These are phyloP conservation scores for Beroe ovata DNA, from an alignment of 37 sponge, comb jelly and placozoan genomes.

Conservation along the genomic window DNA sequence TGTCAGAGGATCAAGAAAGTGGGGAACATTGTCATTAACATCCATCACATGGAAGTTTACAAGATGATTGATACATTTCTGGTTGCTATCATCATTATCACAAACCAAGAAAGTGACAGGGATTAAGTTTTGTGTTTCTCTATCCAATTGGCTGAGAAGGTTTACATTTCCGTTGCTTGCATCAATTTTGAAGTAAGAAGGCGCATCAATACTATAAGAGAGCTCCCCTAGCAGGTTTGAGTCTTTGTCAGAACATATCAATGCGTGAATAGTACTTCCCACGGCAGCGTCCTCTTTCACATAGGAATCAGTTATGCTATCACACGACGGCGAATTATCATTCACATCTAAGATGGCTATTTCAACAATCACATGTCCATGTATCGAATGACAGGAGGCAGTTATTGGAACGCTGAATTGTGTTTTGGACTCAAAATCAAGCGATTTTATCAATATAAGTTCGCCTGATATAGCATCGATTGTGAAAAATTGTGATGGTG, in stretches of 20 bases:
- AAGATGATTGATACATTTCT: neutral
- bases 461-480: neutral
- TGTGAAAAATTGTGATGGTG: neutral
- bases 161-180: neutral
- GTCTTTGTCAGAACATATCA: neutral
- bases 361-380: constrained; percentile 10
- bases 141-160: neutral
- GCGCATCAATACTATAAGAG: neutral
- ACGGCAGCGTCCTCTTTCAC: neutral
- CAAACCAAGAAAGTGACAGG: neutral
- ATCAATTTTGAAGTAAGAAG: neutral
- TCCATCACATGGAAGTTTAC: neutral
- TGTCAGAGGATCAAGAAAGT: constrained; percentile 27
- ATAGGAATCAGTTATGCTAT: neutral
- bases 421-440: neutral
- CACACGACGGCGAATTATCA: constrained; percentile 16
- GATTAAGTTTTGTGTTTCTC: neutral
- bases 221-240: neutral
- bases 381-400: neutral
- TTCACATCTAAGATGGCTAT: constrained; percentile 26
- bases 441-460: neutral
- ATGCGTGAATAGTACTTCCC: neutral
- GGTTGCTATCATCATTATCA: neutral
- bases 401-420: neutral
- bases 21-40: constrained; percentile 21